Evolutionary conservation across 2,888 invertebrate species (phyloP).

Genomic region (Flabesymbios commensalis): DNA sequence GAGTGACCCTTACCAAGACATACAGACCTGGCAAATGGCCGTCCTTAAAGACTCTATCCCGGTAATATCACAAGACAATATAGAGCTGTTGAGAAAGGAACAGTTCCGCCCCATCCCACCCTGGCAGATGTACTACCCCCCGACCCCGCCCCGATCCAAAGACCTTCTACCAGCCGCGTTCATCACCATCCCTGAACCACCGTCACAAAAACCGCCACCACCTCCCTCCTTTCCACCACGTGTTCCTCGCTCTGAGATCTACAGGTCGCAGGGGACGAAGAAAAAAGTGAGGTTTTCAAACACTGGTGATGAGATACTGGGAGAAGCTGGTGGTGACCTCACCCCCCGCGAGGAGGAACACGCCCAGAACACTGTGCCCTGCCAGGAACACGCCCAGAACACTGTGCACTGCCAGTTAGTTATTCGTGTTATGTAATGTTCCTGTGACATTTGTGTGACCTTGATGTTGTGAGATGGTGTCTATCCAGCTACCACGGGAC

Average conservation of each 20-base stretch:
- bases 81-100: not conserved
- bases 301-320: no score
- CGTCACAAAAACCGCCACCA: conserved; percentile 9
- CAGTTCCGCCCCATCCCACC: not conserved
- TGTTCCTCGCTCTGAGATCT: no score
- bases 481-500: no score
- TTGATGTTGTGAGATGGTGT: no score
- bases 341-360: no score
- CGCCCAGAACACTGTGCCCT: conserved; percentile 11
- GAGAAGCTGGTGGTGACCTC: no score
- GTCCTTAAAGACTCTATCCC: not conserved
- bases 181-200: conserved; percentile 17
- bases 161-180: not conserved
- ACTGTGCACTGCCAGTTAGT: conserved; percentile 17
- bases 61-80: not conserved
- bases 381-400: conserved; percentile 6
- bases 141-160: conserved; percentile 4
- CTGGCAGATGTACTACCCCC: conserved; percentile 13
- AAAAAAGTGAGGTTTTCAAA: no score
- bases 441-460: no score
- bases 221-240: conserved; percentile 6
- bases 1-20: no score
- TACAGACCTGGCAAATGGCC: no score
- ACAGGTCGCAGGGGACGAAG: no score
- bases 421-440: conserved; percentile 6